A percentile compares a stretch with the other conserved stretches of the same genome.
Conservation (phyloP, 2,888 invertebrate genomes). For the Caenorhabditis auriculariae region DNA sequence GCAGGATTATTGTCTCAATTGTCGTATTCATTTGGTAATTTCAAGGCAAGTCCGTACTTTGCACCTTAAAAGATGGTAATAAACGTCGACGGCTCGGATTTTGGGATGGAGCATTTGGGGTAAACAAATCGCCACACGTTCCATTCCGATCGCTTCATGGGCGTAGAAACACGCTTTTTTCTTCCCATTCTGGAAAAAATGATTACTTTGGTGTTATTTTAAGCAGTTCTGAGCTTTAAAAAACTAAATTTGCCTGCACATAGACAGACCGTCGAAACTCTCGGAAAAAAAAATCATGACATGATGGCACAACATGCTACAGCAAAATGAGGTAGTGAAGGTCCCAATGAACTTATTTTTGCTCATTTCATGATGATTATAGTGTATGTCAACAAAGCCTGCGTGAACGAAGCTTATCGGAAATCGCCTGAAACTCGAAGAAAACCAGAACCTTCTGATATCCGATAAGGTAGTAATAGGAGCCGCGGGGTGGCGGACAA, state of each 20-base stretch:
- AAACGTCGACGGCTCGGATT: conserved; percentile 33
- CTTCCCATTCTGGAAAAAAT: conserved; percentile 2
- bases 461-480: conserved; percentile 31
- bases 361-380: too few species aligned
- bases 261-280: too few species aligned
- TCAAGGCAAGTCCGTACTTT: conserved; percentile 7
- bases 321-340: too few species aligned
- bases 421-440: too few species aligned
- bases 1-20: background rate
- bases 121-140: conserved; percentile 29
- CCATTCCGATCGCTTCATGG: conserved; percentile 20
- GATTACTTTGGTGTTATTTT: background rate
- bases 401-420: too few species aligned
- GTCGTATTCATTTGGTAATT: background rate
- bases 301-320: too few species aligned
- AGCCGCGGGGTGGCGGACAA: conserved; percentile 25
- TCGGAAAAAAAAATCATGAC: too few species aligned
- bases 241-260: too few species aligned
- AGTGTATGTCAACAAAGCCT: too few species aligned
- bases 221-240: background rate
- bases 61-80: conserved; percentile 31
- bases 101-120: conserved; percentile 27
- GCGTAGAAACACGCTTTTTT: conserved; percentile 22
- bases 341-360: too few species aligned
- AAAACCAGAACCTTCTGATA: conserved; percentile 14